Evolutionary conservation across 2,113 vertebrate genomes (phyloP), one percentile per base, ranked within the genome.

Genomic region (Pipa parva): DNA sequence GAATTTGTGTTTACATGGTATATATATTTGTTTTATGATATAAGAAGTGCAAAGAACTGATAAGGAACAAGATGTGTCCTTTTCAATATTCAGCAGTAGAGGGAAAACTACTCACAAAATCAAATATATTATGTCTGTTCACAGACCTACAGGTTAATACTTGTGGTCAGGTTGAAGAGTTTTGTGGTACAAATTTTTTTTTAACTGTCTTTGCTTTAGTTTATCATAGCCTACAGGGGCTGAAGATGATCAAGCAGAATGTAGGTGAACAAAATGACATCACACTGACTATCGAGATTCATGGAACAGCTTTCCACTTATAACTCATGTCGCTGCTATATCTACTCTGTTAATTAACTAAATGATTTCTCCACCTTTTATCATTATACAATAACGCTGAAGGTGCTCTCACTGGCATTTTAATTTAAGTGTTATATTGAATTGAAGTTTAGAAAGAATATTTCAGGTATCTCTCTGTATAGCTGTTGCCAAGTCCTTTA

Each of bases 351-450:
- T 70, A 70, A 70, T 70, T 70, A 70, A 70, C 66, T 61, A 70
- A 70, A 70, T 61, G 66, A 70, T 60, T 70, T 61, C 58, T 25
- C 66, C 58, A 61, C 66, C 66, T 70, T 70, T 70, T 70, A 70
- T 70, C 66, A 70, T 70, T 50, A 70, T 61, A 70, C 66, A 70
- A 70, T 70, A 70, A 49, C 66, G 61, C 48, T 61, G 58, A 70
- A 70, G 66, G 66, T 70, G 66, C 66, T 70, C 66, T 36, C 26
- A 17, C 33, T 70, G 66, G 66, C 66, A 70, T 70, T 70, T 70
- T 70, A 70, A 70, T 70, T 70, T 70, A 70, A 70, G 66, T 70
- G 66, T 61, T 70, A 70, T 70, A 70, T 70, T 70, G 66, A 70
- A 70, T 70, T 70, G 58, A 33, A 69, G 46, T 69, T 60, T 66